phyloP scores from a whole-genome alignment of 1,140 invertebrate genomes.

The Zaprionus vittiger region DNA sequence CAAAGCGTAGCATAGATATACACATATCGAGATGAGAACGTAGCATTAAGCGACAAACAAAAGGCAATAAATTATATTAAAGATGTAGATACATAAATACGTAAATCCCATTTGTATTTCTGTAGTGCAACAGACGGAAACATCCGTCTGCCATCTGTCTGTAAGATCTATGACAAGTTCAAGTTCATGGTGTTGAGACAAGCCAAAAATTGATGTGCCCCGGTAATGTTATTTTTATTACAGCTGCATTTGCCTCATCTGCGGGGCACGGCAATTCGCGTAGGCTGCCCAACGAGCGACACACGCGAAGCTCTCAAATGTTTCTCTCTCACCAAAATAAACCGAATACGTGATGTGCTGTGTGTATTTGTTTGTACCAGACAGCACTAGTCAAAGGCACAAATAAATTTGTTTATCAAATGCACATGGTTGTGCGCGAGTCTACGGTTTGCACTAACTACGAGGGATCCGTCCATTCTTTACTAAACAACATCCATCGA shows the following conservation, averaged over 20 bases:
- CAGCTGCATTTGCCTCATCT: slow-evolving; percentile 33
- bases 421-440: neutral
- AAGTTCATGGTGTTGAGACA: slow-evolving; percentile 66
- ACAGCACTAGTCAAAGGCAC: slow-evolving; percentile 14
- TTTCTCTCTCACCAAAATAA: slow-evolving; percentile 36
- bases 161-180: slow-evolving; percentile 71
- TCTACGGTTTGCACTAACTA: neutral
- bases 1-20: slow-evolving; percentile 68
- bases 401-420: slow-evolving; percentile 11
- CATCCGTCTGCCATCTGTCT: slow-evolving; percentile 49
- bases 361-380: neutral
- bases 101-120: slow-evolving; percentile 8
- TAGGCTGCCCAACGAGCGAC: slow-evolving; percentile 30
- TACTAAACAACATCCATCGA: neutral
- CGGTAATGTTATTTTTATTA: slow-evolving; percentile 66
- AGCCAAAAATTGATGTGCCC: slow-evolving; percentile 64
- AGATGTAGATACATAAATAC: slow-evolving; percentile 47
- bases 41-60: slow-evolving; percentile 72
- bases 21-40: slow-evolving; percentile 64
- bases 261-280: slow-evolving; percentile 5
- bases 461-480: neutral
- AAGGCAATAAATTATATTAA: slow-evolving; percentile 77
- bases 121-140: slow-evolving; percentile 43
- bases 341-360: slow-evolving; percentile 8
- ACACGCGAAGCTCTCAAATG: slow-evolving; percentile 13